Base-by-base conservation (phyloP, 2,888 invertebrate genomes). In the Megalurothrips usitatus region DNA sequence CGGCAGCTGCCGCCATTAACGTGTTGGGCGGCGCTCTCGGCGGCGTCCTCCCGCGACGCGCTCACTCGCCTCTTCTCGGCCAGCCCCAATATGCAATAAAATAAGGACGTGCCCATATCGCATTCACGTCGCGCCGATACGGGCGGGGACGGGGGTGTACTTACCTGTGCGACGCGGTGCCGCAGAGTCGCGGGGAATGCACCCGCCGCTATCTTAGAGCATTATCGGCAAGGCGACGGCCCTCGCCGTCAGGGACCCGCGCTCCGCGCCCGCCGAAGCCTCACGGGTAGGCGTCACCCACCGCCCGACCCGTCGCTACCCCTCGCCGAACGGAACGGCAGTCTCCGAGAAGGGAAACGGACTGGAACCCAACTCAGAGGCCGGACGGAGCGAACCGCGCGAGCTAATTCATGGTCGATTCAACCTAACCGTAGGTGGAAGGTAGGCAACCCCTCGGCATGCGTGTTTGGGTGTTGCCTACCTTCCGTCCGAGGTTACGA, bases 31-130 rank as follows among this genome's bases (percentile, higher is more conserved):
- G 23, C 68, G n/a, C 68, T 3, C 68, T 10, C 58, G 14, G 26
- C 26, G 68, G 10, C 1, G 68, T 6, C 58, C 0, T n/a, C 58
- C 58, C 58, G 58, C 52, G 14, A 3, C 52, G 58, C 58, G 34
- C 6, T 43, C 34, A 43, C 34, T 43, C 14, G 52, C 52, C 34
- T 43, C 34, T 43, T 43, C 34, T 43, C 34, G 34, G 34, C 68
- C 68, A 75, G 26, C 19, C 6, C 68, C 68, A 75, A 75, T 75
- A 75, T 75, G 68, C 68, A 75, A 75, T 75, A 75, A 75, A 75
- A 75, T 75, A 75, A 75, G 68, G 68, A 75, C 68, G 68, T 75
- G 68, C 68, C 26, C 68, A 12, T 26, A 75, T 75, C 68, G 68
- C 68, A 75, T 75, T 75, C 12, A 75, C 26, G 68, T 75, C 68